Percentiles rank a stretch among this genome's conserved stretches.
These are phyloP conservation scores for Pogonomyrmex barbatus DNA, from an alignment of 1,140 invertebrate species.

Conservation along the genomic window DNA sequence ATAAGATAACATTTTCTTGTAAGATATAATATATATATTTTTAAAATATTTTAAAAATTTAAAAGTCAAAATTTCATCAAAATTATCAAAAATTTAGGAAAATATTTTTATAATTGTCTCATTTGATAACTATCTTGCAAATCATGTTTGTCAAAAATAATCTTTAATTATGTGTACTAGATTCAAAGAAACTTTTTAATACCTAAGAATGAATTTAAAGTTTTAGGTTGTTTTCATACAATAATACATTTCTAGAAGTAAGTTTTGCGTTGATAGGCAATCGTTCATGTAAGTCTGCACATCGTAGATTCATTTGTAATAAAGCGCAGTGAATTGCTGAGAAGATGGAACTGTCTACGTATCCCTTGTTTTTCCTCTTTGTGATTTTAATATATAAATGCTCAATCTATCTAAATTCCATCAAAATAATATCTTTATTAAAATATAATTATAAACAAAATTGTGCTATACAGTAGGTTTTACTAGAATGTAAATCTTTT, in stretches of 20 bases:
- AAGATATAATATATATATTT: neutral
- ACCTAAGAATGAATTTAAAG: constrained; percentile 57
- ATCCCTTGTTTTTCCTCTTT: constrained; percentile 58
- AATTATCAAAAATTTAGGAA: neutral
- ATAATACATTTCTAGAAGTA: constrained; percentile 81
- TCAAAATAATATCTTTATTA: constrained; percentile 18
- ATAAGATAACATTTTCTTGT: neutral
- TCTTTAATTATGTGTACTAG: constrained; percentile 12
- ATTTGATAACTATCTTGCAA: neutral
- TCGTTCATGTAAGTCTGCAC: constrained; percentile 84
- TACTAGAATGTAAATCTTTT: constrained; percentile 27
- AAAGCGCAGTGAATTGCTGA: constrained; percentile 81
- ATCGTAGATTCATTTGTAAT: constrained; percentile 81
- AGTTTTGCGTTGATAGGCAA: constrained; percentile 83
- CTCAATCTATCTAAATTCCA: constrained; percentile 6
- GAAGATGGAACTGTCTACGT: constrained; percentile 70
- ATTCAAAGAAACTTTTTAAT: constrained; percentile 13
- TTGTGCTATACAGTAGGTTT: constrained; percentile 8
- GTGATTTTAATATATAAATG: constrained; percentile 26
- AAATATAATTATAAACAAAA: neutral
- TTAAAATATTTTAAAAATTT: neutral
- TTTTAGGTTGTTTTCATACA: constrained; percentile 57
- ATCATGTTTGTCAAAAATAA: constrained; percentile 41
- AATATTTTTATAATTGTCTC: neutral
- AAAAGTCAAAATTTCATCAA: neutral